These are phyloP conservation scores for Diabrotica undecimpunctata DNA, from an alignment of 1,140 invertebrate genomes.

Conservation along the genomic window DNA sequence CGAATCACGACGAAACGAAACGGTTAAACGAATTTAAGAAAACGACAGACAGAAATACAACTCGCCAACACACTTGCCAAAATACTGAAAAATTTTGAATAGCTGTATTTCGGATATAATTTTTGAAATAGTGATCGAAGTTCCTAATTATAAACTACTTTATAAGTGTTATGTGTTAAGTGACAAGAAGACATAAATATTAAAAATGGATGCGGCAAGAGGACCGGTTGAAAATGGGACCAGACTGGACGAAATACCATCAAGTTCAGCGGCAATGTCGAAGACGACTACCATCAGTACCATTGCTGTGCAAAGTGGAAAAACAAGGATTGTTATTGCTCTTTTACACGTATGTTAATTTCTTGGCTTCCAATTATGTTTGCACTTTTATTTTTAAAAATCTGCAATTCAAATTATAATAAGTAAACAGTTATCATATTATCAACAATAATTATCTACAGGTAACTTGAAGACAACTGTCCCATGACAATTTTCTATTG, in stretches of 20 bases:
- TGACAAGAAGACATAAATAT: neutral
- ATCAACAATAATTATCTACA: neutral
- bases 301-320: constrained; percentile 84
- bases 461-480: too few species aligned
- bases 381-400: neutral
- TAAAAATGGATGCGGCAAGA: constrained; percentile 26
- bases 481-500: too few species aligned
- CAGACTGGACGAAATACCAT: constrained; percentile 22
- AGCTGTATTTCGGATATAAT: neutral
- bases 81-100: constrained; percentile 8
- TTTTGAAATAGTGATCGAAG: neutral
- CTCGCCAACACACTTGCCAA: constrained; percentile 20
- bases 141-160: neutral
- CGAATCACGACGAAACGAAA: neutral
- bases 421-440: neutral
- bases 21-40: neutral
- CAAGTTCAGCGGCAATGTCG: constrained; percentile 38
- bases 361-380: neutral
- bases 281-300: constrained; percentile 84
- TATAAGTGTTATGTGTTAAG: neutral
- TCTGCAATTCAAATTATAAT: neutral
- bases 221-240: constrained; percentile 26
- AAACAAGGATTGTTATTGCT: constrained; percentile 82
- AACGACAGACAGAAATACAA: constrained; percentile 24
- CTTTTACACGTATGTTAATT: constrained; percentile 75